Percentiles rank a stretch among this genome's conserved stretches.
Evolutionary conservation across 2,113 vertebrate genomes (phyloP).

Genomic region (Parus major): DNA sequence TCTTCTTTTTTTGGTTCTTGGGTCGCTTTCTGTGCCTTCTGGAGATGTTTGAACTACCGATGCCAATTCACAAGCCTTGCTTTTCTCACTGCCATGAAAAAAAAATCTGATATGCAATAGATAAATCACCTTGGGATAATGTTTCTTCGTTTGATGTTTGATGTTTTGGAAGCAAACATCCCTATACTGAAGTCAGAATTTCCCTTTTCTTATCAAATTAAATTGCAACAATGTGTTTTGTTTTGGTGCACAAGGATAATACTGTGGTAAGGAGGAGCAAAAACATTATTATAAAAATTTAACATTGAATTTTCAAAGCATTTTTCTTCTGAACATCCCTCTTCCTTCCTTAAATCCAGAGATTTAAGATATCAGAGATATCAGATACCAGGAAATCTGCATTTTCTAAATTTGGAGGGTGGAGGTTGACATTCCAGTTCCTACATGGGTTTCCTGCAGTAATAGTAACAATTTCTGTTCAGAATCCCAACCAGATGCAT

Average conservation of each 20-base stretch:
- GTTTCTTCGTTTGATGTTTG: background rate
- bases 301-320: background rate
- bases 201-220: background rate
- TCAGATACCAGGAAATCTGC: background rate
- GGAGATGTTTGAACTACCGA: background rate
- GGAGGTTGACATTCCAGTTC: background rate
- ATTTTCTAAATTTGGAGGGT: background rate
- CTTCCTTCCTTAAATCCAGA: background rate
- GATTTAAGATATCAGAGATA: background rate
- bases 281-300: background rate
- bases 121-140: background rate
- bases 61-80: background rate
- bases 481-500: background rate
- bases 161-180: background rate
- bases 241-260: background rate
- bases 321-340: background rate
- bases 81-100: background rate
- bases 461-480: background rate
- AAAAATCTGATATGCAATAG: background rate
- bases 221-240: background rate
- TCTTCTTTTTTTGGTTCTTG: background rate
- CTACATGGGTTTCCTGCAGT: background rate
- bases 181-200: background rate
- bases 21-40: background rate
- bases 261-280: background rate